phyloP scores from a whole-genome alignment of 2,797 vertebrate genomes.

The Myoxocephalus aenaeus region DNA sequence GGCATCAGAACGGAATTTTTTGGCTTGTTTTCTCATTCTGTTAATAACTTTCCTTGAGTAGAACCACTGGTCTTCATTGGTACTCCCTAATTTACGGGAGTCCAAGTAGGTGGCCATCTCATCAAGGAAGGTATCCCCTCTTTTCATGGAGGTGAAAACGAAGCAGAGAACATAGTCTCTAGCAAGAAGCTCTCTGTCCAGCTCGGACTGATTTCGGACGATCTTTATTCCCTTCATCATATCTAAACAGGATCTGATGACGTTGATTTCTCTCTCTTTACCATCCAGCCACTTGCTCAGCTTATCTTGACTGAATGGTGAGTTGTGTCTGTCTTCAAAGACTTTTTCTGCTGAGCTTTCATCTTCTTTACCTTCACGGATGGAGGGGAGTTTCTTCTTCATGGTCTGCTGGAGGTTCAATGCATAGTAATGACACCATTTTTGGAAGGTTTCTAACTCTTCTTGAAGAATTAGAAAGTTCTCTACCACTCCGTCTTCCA shows the following conservation, averaged over 20 bases:
- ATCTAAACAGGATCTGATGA: slow-evolving; percentile 29
- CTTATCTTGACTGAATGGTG: slow-evolving; percentile 50
- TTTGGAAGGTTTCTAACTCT: neutral
- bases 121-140: neutral
- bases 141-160: slow-evolving; percentile 42
- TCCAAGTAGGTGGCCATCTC: neutral
- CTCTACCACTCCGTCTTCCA: neutral
- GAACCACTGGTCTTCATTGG: neutral
- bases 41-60: neutral
- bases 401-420: neutral
- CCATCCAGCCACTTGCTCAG: slow-evolving; percentile 63
- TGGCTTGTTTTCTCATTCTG: neutral
- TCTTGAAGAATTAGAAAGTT: neutral
- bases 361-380: slow-evolving; percentile 43
- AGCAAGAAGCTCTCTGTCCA: slow-evolving; percentile 30
- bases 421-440: neutral
- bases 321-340: slow-evolving; percentile 29
- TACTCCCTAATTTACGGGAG: too few relatives aligned
- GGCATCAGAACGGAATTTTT: too few relatives aligned
- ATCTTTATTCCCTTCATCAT: slow-evolving; percentile 19
- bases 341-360: slow-evolving; percentile 10
- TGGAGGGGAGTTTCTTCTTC: slow-evolving; percentile 33
- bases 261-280: slow-evolving; percentile 44
- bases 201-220: neutral
- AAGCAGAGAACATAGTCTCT: slow-evolving; percentile 27